These are phyloP conservation scores for Sarcophaga caerulescens DNA, from an alignment of 2,888 invertebrate species.

Conservation along the genomic window DNA sequence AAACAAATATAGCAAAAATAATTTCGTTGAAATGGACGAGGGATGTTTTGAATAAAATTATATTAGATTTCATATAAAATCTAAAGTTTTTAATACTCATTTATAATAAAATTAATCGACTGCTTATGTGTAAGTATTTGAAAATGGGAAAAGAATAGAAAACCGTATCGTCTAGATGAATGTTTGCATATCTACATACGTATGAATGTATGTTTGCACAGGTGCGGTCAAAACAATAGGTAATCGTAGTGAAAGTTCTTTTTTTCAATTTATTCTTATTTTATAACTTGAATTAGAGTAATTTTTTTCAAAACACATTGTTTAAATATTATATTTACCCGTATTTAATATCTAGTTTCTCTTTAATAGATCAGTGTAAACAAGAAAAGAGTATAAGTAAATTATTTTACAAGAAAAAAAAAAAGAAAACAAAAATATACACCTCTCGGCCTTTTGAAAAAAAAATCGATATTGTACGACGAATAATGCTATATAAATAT, in stretches of 20 bases:
- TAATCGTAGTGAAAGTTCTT: constrained; percentile 57
- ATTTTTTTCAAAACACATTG: neutral
- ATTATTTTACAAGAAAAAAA: neutral
- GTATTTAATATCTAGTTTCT: neutral
- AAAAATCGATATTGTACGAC: constrained; percentile 63
- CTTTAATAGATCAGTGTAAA: neutral
- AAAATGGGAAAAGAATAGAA: neutral
- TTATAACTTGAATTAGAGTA: neutral
- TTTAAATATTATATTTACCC: neutral
- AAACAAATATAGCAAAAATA: constrained; percentile 39
- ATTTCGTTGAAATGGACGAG: constrained; percentile 44
- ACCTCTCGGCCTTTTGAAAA: constrained; percentile 61
- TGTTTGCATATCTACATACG: neutral
- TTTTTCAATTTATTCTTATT: constrained; percentile 26
- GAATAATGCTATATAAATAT: constrained; percentile 57
- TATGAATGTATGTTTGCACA: constrained; percentile 47
- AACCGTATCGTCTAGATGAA: constrained; percentile 9
- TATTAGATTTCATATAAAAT: constrained; percentile 23
- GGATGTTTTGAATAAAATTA: constrained; percentile 36
- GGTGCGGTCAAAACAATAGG: constrained; percentile 68
- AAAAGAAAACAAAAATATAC: constrained; percentile 8
- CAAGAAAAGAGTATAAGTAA: no score
- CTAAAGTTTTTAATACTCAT: neutral
- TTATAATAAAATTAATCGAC: neutral
- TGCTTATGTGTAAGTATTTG: constrained; percentile 51